Percentiles rank a stretch among this genome's conserved stretches.
Conservation (phyloP, 2,113 vertebrate species). For the Lepisosteus osseus region DNA sequence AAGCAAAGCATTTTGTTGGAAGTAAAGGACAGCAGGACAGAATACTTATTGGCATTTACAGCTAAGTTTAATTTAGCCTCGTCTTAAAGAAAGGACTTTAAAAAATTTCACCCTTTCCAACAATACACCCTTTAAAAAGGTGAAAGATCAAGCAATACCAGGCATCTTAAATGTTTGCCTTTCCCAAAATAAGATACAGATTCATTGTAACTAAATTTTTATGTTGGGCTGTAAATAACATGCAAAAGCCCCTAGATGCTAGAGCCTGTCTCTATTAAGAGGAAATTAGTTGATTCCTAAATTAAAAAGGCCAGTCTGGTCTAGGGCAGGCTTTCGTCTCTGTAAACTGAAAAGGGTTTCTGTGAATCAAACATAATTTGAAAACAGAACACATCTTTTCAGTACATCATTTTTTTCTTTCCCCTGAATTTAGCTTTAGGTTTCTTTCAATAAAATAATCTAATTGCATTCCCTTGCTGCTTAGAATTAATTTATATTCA, state of each 20-base stretch:
- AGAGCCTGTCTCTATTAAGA: background rate
- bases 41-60: too few species aligned
- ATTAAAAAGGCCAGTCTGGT: background rate
- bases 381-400: conserved; percentile 6
- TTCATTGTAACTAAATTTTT: too few species aligned
- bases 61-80: too few species aligned
- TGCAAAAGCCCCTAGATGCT: background rate
- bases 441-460: conserved; percentile 36
- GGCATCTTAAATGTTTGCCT: too few species aligned
- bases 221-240: background rate
- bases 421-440: too few species aligned
- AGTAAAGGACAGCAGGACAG: too few species aligned
- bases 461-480: conserved; percentile 39
- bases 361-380: background rate
- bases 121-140: too few species aligned
- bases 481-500: conserved; percentile 48
- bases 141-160: too few species aligned
- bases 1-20: too few species aligned
- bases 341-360: conserved; percentile 6
- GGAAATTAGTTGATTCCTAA: background rate
- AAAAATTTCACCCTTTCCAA: too few species aligned
- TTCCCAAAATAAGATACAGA: too few species aligned
- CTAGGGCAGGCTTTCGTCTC: conserved; percentile 1
- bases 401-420: conserved; percentile 5
- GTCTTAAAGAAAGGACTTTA: too few species aligned